Conservation (phyloP, 2,888 invertebrate genomes). For the Lydus trimaculatus region DNA sequence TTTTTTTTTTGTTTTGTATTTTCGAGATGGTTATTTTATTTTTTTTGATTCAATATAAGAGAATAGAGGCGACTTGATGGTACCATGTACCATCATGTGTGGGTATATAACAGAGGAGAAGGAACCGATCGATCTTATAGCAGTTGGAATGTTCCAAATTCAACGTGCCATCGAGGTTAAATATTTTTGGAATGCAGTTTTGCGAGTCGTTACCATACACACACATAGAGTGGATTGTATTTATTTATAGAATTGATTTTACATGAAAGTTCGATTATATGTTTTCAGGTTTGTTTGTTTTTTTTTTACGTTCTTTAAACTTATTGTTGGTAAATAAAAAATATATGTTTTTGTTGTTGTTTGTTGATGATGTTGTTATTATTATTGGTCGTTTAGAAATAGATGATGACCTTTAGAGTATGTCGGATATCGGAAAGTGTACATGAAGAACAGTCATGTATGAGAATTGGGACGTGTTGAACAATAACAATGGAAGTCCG, state of each 20-base stretch:
- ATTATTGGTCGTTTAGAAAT: slow-evolving; percentile 24
- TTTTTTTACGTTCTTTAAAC: background rate
- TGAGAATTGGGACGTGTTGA: slow-evolving; percentile 27
- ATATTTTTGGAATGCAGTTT: slow-evolving; percentile 32
- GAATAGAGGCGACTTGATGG: background rate
- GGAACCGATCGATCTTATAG: slow-evolving; percentile 12
- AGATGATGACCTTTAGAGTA: slow-evolving; percentile 32
- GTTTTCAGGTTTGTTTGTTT: background rate
- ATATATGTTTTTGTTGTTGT: too few species aligned
- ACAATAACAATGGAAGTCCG: slow-evolving; percentile 14
- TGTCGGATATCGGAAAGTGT: slow-evolving; percentile 13
- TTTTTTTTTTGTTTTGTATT: background rate
- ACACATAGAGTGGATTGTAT: background rate
- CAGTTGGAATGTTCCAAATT: slow-evolving; percentile 27
- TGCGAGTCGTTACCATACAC: slow-evolving; percentile 26
- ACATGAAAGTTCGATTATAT: slow-evolving; percentile 33
- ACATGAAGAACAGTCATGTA: slow-evolving; percentile 17
- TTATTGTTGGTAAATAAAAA: too few species aligned
- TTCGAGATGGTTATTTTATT: background rate
- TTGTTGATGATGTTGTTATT: too few species aligned
- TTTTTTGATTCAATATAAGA: too few species aligned
- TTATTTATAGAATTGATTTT: slow-evolving; percentile 17
- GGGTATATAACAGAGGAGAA: slow-evolving; percentile 7
- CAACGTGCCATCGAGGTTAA: slow-evolving; percentile 29
- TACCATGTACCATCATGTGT: background rate